Percentiles rank a stretch among this genome's conserved stretches.
These are phyloP conservation scores for Agapetus fuscipes DNA, from an alignment of 2,888 invertebrate species.

Conservation along the genomic window DNA sequence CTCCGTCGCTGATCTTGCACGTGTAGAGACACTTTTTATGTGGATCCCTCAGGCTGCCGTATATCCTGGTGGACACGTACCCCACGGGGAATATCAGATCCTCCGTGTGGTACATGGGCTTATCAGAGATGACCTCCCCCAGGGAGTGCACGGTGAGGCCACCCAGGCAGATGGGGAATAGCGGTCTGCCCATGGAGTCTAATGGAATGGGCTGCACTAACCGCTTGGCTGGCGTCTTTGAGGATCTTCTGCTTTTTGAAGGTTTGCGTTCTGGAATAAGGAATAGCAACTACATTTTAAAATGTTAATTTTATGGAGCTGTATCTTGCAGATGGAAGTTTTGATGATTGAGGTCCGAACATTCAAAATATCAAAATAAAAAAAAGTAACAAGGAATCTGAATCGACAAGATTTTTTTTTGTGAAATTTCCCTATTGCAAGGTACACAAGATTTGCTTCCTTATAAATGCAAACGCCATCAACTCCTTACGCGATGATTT, in stretches of 20 bases:
- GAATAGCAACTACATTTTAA: no score
- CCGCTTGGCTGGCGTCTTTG: conserved; percentile 17
- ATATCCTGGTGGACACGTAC: conserved; percentile 66
- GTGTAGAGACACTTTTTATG: conserved; percentile 64
- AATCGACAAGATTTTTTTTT: no score
- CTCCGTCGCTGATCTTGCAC: conserved; percentile 69
- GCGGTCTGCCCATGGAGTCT: conserved; percentile 55
- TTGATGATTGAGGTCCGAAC: no score
- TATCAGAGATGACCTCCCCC: conserved; percentile 63
- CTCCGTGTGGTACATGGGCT: conserved; percentile 58
- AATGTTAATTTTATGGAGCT: not conserved
- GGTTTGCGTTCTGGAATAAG: conserved; percentile 21
- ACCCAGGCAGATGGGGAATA: conserved; percentile 64
- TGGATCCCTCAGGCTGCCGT: conserved; percentile 61
- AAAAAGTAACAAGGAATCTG: no score
- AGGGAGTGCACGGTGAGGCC: conserved; percentile 61
- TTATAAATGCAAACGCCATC: no score
- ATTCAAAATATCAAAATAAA: no score
- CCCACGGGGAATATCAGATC: conserved; percentile 69
- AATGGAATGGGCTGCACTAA: conserved; percentile 26
- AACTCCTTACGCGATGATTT: no score
- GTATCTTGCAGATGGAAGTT: not conserved
- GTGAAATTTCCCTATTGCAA: no score
- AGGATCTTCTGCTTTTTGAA: conserved; percentile 22
- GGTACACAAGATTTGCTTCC: no score